These are phyloP conservation scores for Urocitellus parryii DNA, from an alignment of 2,113 vertebrate species.

Conservation along the genomic window DNA sequence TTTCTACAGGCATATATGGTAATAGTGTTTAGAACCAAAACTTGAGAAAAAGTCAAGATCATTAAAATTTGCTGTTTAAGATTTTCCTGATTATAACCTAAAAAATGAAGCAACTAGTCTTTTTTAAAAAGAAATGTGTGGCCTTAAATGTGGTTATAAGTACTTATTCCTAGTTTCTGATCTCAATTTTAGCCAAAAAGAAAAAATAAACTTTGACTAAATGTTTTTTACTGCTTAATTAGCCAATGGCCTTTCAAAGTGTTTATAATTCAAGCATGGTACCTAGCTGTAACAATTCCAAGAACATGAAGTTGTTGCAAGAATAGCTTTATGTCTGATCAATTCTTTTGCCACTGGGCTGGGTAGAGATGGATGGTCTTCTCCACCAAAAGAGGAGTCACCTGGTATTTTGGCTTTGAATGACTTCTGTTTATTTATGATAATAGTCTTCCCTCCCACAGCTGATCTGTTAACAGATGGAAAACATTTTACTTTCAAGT, in stretches of 20 bases:
- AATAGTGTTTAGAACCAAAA: not conserved
- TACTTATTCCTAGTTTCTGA: conserved; percentile 11
- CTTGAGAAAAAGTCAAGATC: not conserved
- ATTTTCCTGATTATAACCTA: conserved; percentile 23
- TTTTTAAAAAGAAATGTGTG: not conserved
- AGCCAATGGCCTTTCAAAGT: conserved; percentile 39
- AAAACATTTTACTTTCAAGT: conserved; percentile 63
- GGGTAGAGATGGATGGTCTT: not conserved
- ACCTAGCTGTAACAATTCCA: conserved; percentile 6
- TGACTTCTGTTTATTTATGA: conserved; percentile 49
- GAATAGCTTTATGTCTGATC: not conserved
- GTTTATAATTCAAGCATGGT: not conserved
- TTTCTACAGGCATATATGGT: not conserved
- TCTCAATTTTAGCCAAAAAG: conserved; percentile 43
- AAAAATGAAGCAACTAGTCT: not conserved
- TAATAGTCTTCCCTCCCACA: not conserved
- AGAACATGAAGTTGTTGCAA: not conserved
- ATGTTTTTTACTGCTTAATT: not conserved
- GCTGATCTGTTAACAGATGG: conserved; percentile 43
- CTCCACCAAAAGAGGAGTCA: conserved; percentile 36
- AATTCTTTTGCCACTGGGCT: not conserved
- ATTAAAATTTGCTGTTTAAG: not conserved
- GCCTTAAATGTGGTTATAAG: not conserved
- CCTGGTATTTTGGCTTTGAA: not conserved
- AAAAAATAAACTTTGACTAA: conserved; percentile 31